Percentiles rank a stretch among this genome's conserved stretches.
phyloP scores from a whole-genome alignment of 2,888 invertebrate genomes.

The Resseliella maxima region DNA sequence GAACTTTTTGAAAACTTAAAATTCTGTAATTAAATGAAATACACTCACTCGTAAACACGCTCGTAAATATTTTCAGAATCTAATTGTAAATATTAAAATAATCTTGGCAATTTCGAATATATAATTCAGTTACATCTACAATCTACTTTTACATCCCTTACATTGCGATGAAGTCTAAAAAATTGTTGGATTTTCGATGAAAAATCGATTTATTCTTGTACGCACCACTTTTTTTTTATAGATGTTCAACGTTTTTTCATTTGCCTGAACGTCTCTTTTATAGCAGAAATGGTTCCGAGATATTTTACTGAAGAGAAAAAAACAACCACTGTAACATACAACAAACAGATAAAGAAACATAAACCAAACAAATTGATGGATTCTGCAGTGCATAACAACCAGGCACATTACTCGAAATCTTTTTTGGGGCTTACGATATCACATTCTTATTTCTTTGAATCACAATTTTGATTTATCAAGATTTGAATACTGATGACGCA shows the following conservation, averaged over 20 bases:
- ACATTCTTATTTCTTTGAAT: not conserved
- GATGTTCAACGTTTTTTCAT: not conserved
- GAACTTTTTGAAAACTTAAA: too few relatives aligned
- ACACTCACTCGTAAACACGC: too few relatives aligned
- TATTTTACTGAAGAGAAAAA: not conserved
- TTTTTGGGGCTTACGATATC: not conserved
- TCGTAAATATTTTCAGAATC: too few relatives aligned
- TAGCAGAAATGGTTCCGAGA: not conserved
- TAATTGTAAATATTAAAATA: too few relatives aligned
- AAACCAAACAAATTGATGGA: constrained; percentile 25
- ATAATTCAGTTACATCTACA: not conserved
- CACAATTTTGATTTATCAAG: constrained; percentile 11
- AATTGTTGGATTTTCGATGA: not conserved
- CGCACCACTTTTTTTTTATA: not conserved
- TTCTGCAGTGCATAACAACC: constrained; percentile 37
- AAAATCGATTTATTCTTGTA: not conserved
- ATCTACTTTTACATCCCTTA: not conserved
- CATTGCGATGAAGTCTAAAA: not conserved
- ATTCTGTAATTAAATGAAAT: too few relatives aligned
- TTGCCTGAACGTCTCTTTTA: not conserved
- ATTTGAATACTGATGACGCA: constrained; percentile 47
- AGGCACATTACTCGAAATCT: not conserved
- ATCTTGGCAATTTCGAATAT: too few relatives aligned
- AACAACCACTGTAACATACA: not conserved
- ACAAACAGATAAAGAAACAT: not conserved